Base-by-base conservation (phyloP, 2,888 invertebrate species). In the Trissonchulus sp. region DNA sequence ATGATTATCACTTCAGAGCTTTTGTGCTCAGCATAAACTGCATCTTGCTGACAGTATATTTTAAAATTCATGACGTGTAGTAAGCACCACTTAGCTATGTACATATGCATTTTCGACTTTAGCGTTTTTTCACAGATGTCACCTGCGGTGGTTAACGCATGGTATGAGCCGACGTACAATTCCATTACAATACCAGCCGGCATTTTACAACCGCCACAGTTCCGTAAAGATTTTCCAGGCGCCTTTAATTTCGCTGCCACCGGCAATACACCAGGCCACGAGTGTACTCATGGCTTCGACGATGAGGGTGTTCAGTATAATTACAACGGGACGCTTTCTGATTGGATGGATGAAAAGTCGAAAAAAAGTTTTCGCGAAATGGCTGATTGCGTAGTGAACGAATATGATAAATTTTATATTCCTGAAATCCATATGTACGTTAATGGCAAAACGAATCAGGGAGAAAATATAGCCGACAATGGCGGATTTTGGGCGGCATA, bases 381-480 rank as follows among this genome's bases (percentile, higher is more conserved):
- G 69, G 69, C 69, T 15, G 3, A 34, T 2, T 69, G 69, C n/a
- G 69, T 34, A 34, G 69, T 69, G 3, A 15, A n/a, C 3, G 31
- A 69, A 34, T 69, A 69, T 34, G 2, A 2, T n/a, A 30, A 34
- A 3, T 30, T 33, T n/a, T 30, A 31, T 15, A 28, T 28, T 31
- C 31, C 31, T 30, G 35, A 15, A 15, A 23, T 69, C 8, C 2
- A n/a, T 33, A 23, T 69, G 31, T 33, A 31, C n/a, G 35, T 69
- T 8, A 34, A 69, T 69, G 69, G 69, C 8, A 34, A 69, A 31
- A 30, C 23, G 8, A 69, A 15, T 69, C 69, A 69, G 31, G 69
- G 69, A 2, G 69, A 69, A 34, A 69, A 69, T 31, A 69, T 69
- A 30, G 69, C 69, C n/a, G 69, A 69, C 35, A 69, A 69, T 34